Evolutionary conservation across 2,113 vertebrate species (phyloP).

Genomic region (Neotoma lepida): DNA sequence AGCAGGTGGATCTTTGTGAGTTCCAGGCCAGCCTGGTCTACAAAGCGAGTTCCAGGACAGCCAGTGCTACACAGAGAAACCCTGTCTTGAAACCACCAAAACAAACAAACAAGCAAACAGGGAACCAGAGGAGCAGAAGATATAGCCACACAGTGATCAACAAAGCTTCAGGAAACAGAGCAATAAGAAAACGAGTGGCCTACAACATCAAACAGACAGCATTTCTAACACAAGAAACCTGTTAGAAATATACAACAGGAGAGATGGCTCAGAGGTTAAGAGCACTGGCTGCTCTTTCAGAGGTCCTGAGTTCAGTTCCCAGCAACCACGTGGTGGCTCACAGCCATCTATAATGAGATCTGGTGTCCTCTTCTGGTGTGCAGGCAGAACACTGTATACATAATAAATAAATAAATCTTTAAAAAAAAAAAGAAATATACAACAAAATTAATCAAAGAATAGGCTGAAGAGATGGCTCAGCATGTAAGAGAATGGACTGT

Average conservation of each 20-base stretch:
- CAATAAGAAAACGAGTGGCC: not conserved
- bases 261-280: too few relatives aligned
- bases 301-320: too few relatives aligned
- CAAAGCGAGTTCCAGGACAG: not conserved
- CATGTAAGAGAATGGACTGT: not conserved
- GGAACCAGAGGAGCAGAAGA: not conserved
- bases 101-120: not conserved
- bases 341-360: too few relatives aligned
- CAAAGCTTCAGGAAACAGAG: too few relatives aligned
- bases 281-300: too few relatives aligned
- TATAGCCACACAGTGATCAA: not conserved
- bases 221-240: not conserved
- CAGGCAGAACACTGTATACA: too few relatives aligned
- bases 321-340: too few relatives aligned
- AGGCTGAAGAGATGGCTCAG: too few relatives aligned
- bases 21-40: not conserved
- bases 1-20: not conserved
- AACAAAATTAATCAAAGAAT: not conserved
- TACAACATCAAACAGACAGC: too few relatives aligned
- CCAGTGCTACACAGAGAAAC: not conserved
- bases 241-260: not conserved
- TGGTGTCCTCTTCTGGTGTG: too few relatives aligned
- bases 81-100: not conserved
- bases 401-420: too few relatives aligned
- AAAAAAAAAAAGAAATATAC: not conserved